A percentile compares a stretch with the other conserved stretches of the same genome.
phyloP scores from a whole-genome alignment of 2,797 vertebrate genomes.

The Artibeus jamaicensis region DNA sequence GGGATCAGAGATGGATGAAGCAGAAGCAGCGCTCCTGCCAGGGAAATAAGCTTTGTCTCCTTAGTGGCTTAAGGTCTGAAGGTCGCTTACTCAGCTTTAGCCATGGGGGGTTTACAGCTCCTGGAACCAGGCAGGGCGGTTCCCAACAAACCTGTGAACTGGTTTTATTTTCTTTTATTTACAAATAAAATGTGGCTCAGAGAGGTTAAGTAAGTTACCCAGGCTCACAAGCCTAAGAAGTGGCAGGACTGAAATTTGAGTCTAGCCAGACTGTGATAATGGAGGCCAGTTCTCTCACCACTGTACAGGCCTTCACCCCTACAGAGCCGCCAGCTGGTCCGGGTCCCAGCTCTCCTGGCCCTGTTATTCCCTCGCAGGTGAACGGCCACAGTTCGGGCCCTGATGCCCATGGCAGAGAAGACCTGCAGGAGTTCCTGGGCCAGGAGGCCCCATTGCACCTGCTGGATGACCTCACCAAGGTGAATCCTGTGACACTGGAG shows the following conservation, averaged over 20 bases:
- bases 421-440: conserved; percentile 88
- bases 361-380: conserved; percentile 79
- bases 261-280: not conserved
- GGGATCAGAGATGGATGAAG: no score
- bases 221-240: not conserved
- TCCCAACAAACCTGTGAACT: not conserved
- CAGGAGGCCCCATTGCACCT: conserved; percentile 89
- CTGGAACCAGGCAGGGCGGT: not conserved
- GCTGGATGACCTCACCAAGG: conserved; percentile 96
- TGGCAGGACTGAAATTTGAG: not conserved
- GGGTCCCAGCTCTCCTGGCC: not conserved
- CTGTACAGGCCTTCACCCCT: not conserved
- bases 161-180: conserved; percentile 50
- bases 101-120: no score
- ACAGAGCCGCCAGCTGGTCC: not conserved
- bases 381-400: conserved; percentile 78
- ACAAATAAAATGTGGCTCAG: conserved; percentile 3
- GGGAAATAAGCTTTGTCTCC: no score
- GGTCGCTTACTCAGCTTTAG: no score
- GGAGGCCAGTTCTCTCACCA: not conserved
- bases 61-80: no score
- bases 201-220: not conserved
- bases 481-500: conserved; percentile 93
- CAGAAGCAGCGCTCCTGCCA: no score
- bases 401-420: conserved; percentile 75